These are phyloP conservation scores for Lates japonicus DNA, from an alignment of 2,797 vertebrate genomes.

Conservation along the genomic window DNA sequence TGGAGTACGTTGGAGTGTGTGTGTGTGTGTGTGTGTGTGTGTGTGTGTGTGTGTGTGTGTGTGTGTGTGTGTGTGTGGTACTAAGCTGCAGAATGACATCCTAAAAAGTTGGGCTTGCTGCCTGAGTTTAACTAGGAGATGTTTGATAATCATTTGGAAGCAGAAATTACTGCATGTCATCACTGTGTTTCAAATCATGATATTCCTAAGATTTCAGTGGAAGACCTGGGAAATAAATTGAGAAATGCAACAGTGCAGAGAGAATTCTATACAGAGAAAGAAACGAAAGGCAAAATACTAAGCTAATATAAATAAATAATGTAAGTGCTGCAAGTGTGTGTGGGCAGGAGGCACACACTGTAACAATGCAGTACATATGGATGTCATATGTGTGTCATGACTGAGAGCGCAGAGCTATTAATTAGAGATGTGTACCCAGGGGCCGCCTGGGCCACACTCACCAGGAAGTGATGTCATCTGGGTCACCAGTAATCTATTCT, in stretches of 20 bases:
- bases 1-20: constrained; percentile 13
- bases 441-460: constrained; percentile 46
- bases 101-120: constrained; percentile 35
- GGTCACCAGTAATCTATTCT: constrained; percentile 62
- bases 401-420: constrained; percentile 59
- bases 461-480: constrained; percentile 71
- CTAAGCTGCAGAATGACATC: constrained; percentile 28
- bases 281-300: not conserved
- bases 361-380: constrained; percentile 52
- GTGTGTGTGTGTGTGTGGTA: not conserved
- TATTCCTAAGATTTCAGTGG: not conserved
- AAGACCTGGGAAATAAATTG: not conserved
- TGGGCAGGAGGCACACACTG: constrained; percentile 8
- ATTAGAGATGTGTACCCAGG: constrained; percentile 67
- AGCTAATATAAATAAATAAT: not conserved
- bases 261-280: not conserved
- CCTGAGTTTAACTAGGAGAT: constrained; percentile 21
- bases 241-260: not conserved
- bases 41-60: not conserved
- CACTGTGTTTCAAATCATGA: not conserved
- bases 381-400: constrained; percentile 62
- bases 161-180: not conserved
- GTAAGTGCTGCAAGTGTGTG: not conserved
- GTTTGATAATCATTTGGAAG: not conserved
- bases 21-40: too few species aligned